A percentile compares a stretch with the other conserved stretches of the same genome.
Conservation (phyloP, 2,797 vertebrate genomes). For the Capromys pilorides region DNA sequence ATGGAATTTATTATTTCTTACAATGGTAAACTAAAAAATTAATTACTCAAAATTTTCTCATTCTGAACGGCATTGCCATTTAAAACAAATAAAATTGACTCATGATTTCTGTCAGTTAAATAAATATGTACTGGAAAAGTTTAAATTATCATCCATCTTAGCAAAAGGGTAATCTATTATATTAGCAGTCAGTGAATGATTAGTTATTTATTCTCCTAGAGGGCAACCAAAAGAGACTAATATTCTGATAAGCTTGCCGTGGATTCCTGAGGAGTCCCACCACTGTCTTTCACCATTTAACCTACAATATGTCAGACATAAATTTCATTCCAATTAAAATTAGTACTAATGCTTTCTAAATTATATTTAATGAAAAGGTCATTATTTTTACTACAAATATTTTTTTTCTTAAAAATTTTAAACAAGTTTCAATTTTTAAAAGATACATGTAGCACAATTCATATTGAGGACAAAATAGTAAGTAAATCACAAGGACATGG, state of each 20-base stretch:
- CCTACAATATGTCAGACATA: conserved; percentile 59
- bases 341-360: conserved; percentile 68
- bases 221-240: conserved; percentile 70
- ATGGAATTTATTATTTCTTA: conserved; percentile 38
- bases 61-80: conserved; percentile 52
- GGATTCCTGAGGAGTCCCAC: conserved; percentile 30
- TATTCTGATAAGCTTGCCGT: conserved; percentile 72
- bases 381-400: conserved; percentile 69
- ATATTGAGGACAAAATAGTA: conserved; percentile 32
- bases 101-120: conserved; percentile 71
- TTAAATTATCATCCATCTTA: conserved; percentile 75
- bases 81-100: conserved; percentile 70
- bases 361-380: conserved; percentile 69
- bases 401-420: conserved; percentile 62
- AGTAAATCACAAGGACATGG: conserved; percentile 25
- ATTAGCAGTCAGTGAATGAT: conserved; percentile 75
- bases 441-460: conserved; percentile 32
- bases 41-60: conserved; percentile 52
- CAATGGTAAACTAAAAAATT: conserved; percentile 37
- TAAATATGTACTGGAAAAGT: conserved; percentile 69
- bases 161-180: conserved; percentile 57
- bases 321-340: conserved; percentile 68
- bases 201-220: conserved; percentile 78
- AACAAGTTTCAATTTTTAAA: conserved; percentile 38
- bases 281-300: conserved; percentile 65